Evolutionary conservation across 2,797 vertebrate species (phyloP).

Genomic region (Lophotriccus pileatus): DNA sequence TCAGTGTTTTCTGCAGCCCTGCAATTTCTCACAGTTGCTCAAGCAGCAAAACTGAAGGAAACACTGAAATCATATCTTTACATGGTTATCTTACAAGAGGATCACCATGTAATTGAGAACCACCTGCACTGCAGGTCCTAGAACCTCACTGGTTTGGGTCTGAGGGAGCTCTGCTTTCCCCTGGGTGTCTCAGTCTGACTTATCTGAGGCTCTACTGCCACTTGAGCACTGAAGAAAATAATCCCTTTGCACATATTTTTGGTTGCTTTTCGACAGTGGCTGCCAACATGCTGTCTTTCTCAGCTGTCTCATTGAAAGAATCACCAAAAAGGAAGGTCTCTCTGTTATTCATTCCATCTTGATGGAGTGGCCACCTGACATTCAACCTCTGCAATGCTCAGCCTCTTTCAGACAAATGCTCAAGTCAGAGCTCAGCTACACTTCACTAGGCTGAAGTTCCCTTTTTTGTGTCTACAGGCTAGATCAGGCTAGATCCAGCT

Average conservation of each 20-base stretch:
- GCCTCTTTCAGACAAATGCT: background rate
- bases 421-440: background rate
- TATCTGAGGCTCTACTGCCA: background rate
- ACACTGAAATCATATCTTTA: fast-evolving
- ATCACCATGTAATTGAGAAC: background rate
- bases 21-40: background rate
- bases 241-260: background rate
- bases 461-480: background rate
- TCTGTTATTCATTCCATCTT: background rate
- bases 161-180: background rate
- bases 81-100: background rate
- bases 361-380: fast-evolving
- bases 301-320: background rate
- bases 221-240: background rate
- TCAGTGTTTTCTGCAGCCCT: background rate
- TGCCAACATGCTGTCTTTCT: background rate
- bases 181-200: background rate
- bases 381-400: background rate
- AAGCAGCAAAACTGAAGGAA: background rate
- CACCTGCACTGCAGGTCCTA: background rate
- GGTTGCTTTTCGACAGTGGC: background rate
- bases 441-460: background rate
- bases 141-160: background rate
- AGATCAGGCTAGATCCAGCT: background rate
- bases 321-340: background rate